A percentile compares a stretch with the other conserved stretches of the same genome.
Conservation (phyloP, 2,113 vertebrate genomes). For the Lasiurus borealis region DNA sequence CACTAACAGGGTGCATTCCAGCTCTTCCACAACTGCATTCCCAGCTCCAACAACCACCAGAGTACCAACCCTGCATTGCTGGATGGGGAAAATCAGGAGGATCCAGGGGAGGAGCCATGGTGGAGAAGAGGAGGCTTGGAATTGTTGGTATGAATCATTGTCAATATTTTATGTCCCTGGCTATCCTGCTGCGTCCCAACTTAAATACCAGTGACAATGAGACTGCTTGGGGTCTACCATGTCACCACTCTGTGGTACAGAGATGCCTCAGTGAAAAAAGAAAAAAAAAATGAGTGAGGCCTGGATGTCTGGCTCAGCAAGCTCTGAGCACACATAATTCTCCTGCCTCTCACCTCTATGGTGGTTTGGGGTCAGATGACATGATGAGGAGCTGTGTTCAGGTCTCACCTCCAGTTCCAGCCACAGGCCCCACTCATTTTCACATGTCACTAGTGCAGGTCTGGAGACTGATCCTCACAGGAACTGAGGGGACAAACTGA, state of each 20-base stretch:
- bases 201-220: neutral
- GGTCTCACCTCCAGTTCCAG: neutral
- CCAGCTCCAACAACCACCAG: rapidly evolving
- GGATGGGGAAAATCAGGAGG: rapidly evolving
- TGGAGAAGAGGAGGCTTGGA: neutral
- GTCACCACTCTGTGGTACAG: neutral
- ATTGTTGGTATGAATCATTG: rapidly evolving
- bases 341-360: neutral
- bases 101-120: rapidly evolving
- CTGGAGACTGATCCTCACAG: neutral
- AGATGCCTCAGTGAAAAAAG: neutral
- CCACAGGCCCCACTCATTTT: neutral
- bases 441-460: neutral
- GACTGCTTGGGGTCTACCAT: neutral
- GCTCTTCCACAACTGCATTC: rapidly evolving
- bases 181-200: neutral
- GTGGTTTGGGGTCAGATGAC: neutral
- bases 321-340: neutral
- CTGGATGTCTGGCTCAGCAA: neutral
- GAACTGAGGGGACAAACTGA: too few species aligned
- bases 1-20: neutral
- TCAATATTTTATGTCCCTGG: neutral
- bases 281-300: neutral
- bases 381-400: too few species aligned
- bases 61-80: neutral